Base-by-base conservation (phyloP, 2,797 vertebrate species). In the Peromyscus aztecus region DNA sequence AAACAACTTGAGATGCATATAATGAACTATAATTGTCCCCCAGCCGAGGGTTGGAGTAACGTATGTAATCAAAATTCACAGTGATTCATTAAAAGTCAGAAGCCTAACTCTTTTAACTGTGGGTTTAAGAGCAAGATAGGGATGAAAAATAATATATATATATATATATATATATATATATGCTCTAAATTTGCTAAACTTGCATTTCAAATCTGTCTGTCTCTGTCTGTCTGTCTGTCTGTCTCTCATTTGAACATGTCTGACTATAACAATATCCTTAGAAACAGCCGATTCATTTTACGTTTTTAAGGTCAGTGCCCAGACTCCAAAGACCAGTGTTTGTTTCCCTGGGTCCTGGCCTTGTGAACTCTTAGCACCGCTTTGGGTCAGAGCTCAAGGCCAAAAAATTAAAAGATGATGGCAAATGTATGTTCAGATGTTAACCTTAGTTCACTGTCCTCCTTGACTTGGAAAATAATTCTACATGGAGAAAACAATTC, bases 321-420 rank as follows among this genome's bases (percentile, higher is more conserved):
- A 89, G 43, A 77, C 93, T 94, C 92, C 97, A 93, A 23, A 89
- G 94, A 90, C 93, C 97, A 98, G 61, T 95, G 89, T 95, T 98
- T 91, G 67, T 75, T 97, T 95, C 77, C 94, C 98, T 98, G 97
- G 97, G 96, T 96, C 78, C 97, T 97, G 98, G 94, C 97, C 97
- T 98, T 88, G 61, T 96, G 90, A 98, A 97, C 93, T 90, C 81
- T 90, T 95, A 97, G 94, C 78, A 94, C 55, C 80, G 88, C 87
- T 34, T 93, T 97, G 95, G 96, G 97, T 98, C 98, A 98, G 97
- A 97, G 96, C 95, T 98, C 91, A 98, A 98, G 96, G 87, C 91
- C 91, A 97, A 67, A 96, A 97, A 98, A 98, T 98, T 98, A 98
- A 98, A 98, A 98, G 97, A 94, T 96, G 95, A 49, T 21, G 92